Percentiles rank a stretch among this genome's conserved stretches.
phyloP scores from a whole-genome alignment of 1,140 invertebrate species.

The fruit fly (Drosophila melanogaster) region DNA sequence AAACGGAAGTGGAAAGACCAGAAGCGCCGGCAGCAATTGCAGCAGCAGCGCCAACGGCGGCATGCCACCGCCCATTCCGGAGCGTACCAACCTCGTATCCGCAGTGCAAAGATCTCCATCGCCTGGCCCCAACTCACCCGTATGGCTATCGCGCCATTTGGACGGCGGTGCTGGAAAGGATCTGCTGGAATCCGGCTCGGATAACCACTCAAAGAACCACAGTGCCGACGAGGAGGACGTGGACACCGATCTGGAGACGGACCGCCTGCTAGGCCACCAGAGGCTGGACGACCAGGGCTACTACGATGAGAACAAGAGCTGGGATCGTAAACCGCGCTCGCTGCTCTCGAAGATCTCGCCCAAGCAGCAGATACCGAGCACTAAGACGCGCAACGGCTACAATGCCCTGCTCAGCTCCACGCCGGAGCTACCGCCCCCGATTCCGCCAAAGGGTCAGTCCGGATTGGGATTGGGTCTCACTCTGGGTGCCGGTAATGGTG shows the following conservation, averaged over 20 bases:
- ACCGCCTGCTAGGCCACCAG: conserved; percentile 94
- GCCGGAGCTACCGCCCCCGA: conserved; percentile 73
- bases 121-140: conserved; percentile 72
- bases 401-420: conserved; percentile 80
- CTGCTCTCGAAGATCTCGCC: conserved; percentile 81
- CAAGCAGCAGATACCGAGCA: conserved; percentile 77
- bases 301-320: conserved; percentile 92
- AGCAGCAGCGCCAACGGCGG: conserved; percentile 48
- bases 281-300: conserved; percentile 95
- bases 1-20: conserved; percentile 16
- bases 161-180: conserved; percentile 56
- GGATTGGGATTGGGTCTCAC: conserved; percentile 16
- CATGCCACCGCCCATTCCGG: conserved; percentile 73
- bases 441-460: conserved; percentile 66
- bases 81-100: conserved; percentile 42
- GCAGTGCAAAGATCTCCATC: conserved; percentile 58
- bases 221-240: conserved; percentile 89
- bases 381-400: conserved; percentile 82
- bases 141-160: conserved; percentile 76
- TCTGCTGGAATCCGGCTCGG: conserved; percentile 66
- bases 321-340: conserved; percentile 78
- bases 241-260: conserved; percentile 95
- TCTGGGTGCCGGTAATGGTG: conserved; percentile 17
- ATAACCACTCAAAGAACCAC: conserved; percentile 79
- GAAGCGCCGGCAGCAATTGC: conserved; percentile 51